phyloP scores from a whole-genome alignment of 2,113 vertebrate species.

The Pyrgilauda ruficollis region DNA sequence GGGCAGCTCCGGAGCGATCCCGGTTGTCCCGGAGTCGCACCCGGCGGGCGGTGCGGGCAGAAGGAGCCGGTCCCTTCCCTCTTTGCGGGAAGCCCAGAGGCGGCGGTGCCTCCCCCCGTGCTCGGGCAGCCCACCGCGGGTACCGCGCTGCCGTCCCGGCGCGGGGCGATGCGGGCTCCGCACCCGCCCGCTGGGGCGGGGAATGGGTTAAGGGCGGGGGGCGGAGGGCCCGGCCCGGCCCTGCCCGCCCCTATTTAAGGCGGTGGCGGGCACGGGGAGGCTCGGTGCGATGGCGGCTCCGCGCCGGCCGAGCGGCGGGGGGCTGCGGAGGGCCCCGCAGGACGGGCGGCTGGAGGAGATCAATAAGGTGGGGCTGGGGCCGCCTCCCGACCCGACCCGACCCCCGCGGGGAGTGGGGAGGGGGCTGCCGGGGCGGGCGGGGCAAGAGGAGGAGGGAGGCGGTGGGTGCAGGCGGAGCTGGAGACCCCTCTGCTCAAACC shows the following conservation, averaged over 20 bases:
- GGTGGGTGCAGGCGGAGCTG: not conserved
- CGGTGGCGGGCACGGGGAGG: not conserved
- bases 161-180: not conserved
- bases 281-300: not conserved
- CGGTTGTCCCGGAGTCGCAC: not conserved
- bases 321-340: slow-evolving; percentile 70
- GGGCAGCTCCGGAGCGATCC: not conserved
- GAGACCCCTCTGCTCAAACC: not conserved
- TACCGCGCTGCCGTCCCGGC: not conserved
- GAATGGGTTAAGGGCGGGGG: slow-evolving; percentile 10
- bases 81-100: not conserved
- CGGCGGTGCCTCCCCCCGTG: not conserved
- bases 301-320: not conserved
- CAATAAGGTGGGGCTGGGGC: slow-evolving; percentile 80
- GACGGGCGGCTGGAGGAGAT: slow-evolving; percentile 84
- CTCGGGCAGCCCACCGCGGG: not conserved
- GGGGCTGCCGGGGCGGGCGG: not conserved
- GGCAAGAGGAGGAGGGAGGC: not conserved
- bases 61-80: not conserved
- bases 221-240: not conserved
- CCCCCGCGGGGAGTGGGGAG: not conserved
- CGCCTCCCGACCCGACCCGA: not conserved
- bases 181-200: not conserved
- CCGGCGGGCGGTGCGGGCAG: not conserved
- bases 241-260: slow-evolving; percentile 27